Conservation (phyloP, 2,888 invertebrate species). For the Drosophila eohydei region DNA sequence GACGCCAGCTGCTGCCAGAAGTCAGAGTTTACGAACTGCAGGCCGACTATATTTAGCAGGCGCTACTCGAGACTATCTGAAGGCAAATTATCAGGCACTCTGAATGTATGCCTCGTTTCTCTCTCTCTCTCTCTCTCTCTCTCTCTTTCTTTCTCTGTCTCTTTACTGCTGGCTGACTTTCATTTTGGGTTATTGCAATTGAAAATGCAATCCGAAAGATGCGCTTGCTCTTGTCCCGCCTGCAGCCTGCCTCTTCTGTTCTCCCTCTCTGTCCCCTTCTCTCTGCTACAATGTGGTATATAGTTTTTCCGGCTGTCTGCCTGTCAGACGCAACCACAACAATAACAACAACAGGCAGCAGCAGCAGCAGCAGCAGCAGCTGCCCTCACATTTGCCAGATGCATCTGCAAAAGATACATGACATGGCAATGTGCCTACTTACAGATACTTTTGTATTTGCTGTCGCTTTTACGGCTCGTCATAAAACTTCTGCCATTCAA, state of each 20-base stretch:
- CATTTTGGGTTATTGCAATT: constrained; percentile 64
- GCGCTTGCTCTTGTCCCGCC: constrained; percentile 5
- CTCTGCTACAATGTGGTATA: constrained; percentile 16
- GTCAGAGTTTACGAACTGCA: constrained; percentile 37
- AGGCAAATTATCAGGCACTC: constrained; percentile 55
- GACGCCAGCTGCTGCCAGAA: constrained; percentile 48
- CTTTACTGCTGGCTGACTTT: constrained; percentile 47
- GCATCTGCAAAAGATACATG: constrained; percentile 50
- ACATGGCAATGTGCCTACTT: constrained; percentile 47
- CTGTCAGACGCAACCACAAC: constrained; percentile 53
- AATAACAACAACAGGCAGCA: constrained; percentile 31
- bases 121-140: not conserved
- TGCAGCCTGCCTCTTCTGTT: not conserved
- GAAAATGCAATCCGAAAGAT: constrained; percentile 57
- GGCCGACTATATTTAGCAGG: constrained; percentile 26
- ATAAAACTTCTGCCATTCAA: constrained; percentile 60
- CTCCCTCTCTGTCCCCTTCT: not conserved
- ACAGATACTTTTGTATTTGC: constrained; percentile 64
- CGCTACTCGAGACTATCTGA: constrained; percentile 35
- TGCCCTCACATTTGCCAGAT: constrained; percentile 75
- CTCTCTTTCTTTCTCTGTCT: not conserved
- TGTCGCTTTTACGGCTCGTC: constrained; percentile 50
- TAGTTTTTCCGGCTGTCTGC: constrained; percentile 57
- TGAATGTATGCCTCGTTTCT: not conserved
- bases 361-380: constrained; percentile 44